Base-by-base conservation (phyloP, 2,113 vertebrate genomes). In the Antechinus stuartii region DNA sequence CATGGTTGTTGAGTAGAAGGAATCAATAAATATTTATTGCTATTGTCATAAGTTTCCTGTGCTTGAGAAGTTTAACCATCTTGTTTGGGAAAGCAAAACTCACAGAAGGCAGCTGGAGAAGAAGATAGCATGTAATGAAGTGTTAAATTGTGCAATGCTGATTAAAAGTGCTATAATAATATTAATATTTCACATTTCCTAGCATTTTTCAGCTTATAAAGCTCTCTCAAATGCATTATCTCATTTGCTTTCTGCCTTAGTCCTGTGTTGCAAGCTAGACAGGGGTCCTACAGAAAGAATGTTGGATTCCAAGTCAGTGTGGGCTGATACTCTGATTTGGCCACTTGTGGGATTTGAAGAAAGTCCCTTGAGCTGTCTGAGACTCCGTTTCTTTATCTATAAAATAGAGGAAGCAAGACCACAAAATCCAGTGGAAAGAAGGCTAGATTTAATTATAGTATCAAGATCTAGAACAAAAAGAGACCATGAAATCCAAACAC, bases 21-120 rank as follows among this genome's bases (percentile, higher is more conserved):
- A 84, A 84, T 84, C 68, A 84, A 84, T 84, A 84, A 84, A 84
- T 84, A 84, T 84, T 84, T 84, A 42, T 84, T 84, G 6, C n/a
- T n/a, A 42, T 42, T 84, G 7, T 84, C n/a, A 42, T 42, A 42
- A 22, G 19, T 84, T 84, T 84, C 68, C n/a, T 84, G n/a, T 23
- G 19, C n/a, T 42, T 42, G 35, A 22, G n/a, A 84, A 84, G 16
- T 84, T 84, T 84, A 84, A 84, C 16, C n/a, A 42, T 84, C 68
- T 84, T 84, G 68, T 84, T 84, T 84, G 68, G 68, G n/a, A 84
- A 84, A 84, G 68, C 68, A 84, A 84, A 84, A 84, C 16, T 84
- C 68, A 84, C n/a, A 42, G 19, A n/a, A 84, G 19, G 68, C 68
- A 84, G n/a, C 68, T 42, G 68, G 68, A 84, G 7, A 42, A 76